Percentiles rank a stretch among this genome's conserved stretches.
phyloP scores from a whole-genome alignment of 2,888 invertebrate species.

The Seladonia tumulorum region DNA sequence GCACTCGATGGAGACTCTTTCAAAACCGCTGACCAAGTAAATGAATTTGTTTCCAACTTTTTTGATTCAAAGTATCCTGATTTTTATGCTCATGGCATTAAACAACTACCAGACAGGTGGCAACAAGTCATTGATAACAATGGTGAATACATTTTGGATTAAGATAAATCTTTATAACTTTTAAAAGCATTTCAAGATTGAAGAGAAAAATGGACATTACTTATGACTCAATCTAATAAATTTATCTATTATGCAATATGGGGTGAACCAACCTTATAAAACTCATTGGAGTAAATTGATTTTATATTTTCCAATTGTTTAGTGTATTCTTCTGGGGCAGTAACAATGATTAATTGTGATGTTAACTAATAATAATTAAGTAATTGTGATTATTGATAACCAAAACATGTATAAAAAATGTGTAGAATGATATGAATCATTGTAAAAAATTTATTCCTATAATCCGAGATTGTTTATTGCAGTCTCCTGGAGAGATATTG shows the following conservation, averaged over 20 bases:
- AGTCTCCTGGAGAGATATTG: neutral
- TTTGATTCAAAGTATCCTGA: neutral
- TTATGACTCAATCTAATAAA: slow-evolving; percentile 1
- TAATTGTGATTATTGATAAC: neutral
- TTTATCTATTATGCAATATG: neutral
- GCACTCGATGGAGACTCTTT: neutral
- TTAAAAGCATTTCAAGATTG: neutral
- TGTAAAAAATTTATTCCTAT: neutral
- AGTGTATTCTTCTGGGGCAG: neutral
- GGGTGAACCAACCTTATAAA: neutral
- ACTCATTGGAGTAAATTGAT: neutral
- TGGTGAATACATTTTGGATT: slow-evolving; percentile 1
- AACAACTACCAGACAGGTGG: neutral
- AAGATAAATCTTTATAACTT: neutral
- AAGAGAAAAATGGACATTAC: neutral
- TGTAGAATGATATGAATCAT: neutral
- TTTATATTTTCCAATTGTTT: neutral
- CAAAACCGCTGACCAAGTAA: neutral
- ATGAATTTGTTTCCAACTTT: neutral
- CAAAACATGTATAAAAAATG: neutral
- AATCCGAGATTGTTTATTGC: neutral
- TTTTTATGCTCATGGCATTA: neutral
- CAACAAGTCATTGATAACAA: slow-evolving; percentile 11
- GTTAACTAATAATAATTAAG: neutral
- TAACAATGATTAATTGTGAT: slow-evolving; percentile 4